Evolutionary conservation across 2,888 invertebrate genomes (phyloP).

Genomic region (Nomada lathburiana): DNA sequence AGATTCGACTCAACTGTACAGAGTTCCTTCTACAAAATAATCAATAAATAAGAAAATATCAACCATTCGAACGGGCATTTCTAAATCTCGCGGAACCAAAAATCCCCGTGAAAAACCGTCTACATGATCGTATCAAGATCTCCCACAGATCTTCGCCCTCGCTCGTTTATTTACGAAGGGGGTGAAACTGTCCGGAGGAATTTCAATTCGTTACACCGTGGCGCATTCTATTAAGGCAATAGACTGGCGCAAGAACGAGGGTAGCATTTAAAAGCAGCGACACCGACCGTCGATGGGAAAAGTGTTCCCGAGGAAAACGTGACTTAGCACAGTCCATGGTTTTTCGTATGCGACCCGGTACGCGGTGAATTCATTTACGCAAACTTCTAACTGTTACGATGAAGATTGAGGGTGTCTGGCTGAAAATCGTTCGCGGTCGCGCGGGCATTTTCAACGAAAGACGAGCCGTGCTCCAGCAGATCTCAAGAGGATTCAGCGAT

Average conservation of each 20-base stretch:
- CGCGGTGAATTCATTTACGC: constrained; percentile 69
- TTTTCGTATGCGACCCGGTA: constrained; percentile 61
- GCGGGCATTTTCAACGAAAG: constrained; percentile 60
- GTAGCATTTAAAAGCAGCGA: constrained; percentile 54
- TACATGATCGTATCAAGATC: no score
- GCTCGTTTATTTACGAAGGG: constrained; percentile 16
- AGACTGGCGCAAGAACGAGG: constrained; percentile 38
- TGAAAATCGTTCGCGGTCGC: constrained; percentile 58
- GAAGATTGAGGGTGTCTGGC: constrained; percentile 70
- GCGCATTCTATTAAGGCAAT: constrained; percentile 57
- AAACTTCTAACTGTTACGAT: constrained; percentile 67
- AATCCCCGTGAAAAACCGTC: no score
- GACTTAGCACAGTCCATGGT: constrained; percentile 54
- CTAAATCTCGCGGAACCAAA: no score
- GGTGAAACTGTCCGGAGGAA: constrained; percentile 23
- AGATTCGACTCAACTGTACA: no score
- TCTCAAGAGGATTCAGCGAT: constrained; percentile 69
- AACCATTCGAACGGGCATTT: no score
- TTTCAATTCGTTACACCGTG: constrained; percentile 42
- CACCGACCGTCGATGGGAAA: constrained; percentile 35
- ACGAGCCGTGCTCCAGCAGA: constrained; percentile 59
- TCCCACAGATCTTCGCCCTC: not conserved
- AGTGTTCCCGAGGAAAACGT: constrained; percentile 56
- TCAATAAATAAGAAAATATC: no score
- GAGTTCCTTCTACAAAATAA: no score